A percentile compares a stretch with the other conserved stretches of the same genome.
Conservation (phyloP, 2,888 invertebrate species). For the Dolichopus griseipennis region DNA sequence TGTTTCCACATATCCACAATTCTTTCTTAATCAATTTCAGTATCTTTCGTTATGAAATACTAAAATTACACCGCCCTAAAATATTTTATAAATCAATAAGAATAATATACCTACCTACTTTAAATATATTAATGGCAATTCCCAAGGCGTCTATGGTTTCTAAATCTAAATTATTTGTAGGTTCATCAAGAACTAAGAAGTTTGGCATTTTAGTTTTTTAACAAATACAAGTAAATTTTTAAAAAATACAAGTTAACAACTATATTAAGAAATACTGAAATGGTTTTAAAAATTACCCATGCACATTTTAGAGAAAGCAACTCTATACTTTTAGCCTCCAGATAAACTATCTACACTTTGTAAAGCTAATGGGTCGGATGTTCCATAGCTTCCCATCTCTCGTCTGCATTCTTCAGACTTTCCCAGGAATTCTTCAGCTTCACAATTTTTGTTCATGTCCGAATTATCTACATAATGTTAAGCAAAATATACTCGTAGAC, state of each 20-base stretch:
- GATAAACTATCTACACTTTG: too few relatives aligned
- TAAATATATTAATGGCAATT: conserved; percentile 81
- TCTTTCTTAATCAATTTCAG: conserved; percentile 96
- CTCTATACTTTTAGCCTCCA: conserved; percentile 96
- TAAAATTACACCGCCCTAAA: conserved; percentile 88
- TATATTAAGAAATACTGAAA: not conserved
- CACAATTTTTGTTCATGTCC: conserved; percentile 84
- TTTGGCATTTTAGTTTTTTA: too few relatives aligned
- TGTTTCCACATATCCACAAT: conserved; percentile 89
- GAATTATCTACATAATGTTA: conserved; percentile 96
- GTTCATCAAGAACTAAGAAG: conserved; percentile 96
- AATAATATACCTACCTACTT: conserved; percentile 48
- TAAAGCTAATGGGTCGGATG: conserved; percentile 87
- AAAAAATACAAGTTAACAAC: not conserved
- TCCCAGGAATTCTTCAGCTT: conserved; percentile 81
- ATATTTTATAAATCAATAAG: not conserved
- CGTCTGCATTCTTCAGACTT: conserved; percentile 87
- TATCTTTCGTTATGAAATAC: conserved; percentile 97
- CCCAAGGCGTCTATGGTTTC: conserved; percentile 98
- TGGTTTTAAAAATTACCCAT: conserved; percentile 51
- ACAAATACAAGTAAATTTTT: conserved; percentile 31
- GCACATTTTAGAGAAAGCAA: conserved; percentile 94
- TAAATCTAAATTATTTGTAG: conserved; percentile 96
- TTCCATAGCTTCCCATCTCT: conserved; percentile 92
- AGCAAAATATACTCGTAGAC: conserved; percentile 93